Base-by-base conservation (phyloP, 2,797 vertebrate species). In the Hirundo rustica region DNA sequence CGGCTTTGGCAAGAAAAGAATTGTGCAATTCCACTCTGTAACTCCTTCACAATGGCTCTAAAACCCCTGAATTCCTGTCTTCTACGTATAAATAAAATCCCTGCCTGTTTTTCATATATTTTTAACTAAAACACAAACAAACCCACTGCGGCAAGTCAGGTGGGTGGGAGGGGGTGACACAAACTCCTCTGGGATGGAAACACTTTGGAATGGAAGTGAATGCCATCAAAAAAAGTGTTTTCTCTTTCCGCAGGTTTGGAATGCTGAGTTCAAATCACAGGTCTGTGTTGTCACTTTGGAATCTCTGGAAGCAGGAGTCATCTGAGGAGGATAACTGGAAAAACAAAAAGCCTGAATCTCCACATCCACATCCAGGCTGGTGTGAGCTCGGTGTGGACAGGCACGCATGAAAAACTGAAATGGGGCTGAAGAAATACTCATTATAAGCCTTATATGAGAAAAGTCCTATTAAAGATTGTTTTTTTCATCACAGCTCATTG, bases 401-500 rank as follows among this genome's bases (percentile, higher is more conserved):
- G 47, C 44, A 45, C 9, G 55, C 5, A 4, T 5, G 40, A 74
- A 51, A 48, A 93, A 23, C 18, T 72, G 48, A 87, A 91, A 57
- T 9, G 38, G 16, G 26, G 60, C 62, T 82, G 47, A 65, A 82
- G 60, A 93, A 95, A 92, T 34, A 29, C 18, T 83, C 47, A 60
- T 95, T 87, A 78, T 51, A 50, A 95, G 32, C n/a, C 47, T 85
- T 48, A 81, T 5, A 83, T 9, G 32, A 93, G 40, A 92, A 89
- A 95, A 58, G 10, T 25, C 55, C 90, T 86, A 93, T 92, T 92
- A 82, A 88, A 85, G 54, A 60, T 70, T 88, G 90, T 66, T 58
- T n/a, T 91, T 89, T 94, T 68, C 23, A 67, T 91, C 95, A 85
- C 67, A 95, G 72, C 68, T 96, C 81, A 94, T 78, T 95, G 92